These are phyloP conservation scores for Morpho achilles DNA, from an alignment of 2,888 invertebrate species.

Conservation along the genomic window DNA sequence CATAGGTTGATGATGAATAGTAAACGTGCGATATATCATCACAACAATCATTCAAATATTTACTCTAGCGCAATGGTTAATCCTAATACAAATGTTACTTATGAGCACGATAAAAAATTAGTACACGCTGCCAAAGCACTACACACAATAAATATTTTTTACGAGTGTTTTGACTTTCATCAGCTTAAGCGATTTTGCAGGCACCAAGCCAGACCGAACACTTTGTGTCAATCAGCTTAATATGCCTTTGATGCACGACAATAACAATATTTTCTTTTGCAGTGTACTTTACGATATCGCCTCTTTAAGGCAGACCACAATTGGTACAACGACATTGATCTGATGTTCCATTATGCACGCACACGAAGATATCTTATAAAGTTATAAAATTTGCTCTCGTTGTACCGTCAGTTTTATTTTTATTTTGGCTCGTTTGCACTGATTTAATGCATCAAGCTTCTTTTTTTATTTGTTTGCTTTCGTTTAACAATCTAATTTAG, in stretches of 20 bases:
- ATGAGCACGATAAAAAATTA: slow-evolving; percentile 23
- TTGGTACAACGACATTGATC: slow-evolving; percentile 55
- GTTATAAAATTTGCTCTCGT: slow-evolving; percentile 52
- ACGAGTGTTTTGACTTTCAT: slow-evolving; percentile 60
- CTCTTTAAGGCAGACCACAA: slow-evolving; percentile 44
- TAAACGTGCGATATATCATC: no score
- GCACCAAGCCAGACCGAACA: slow-evolving; percentile 50
- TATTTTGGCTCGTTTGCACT: slow-evolving; percentile 38
- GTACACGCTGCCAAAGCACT: slow-evolving; percentile 29
- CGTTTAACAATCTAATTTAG: no score
- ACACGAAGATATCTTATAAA: slow-evolving; percentile 54
- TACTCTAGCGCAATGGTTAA: no score
- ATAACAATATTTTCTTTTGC: slow-evolving; percentile 62
- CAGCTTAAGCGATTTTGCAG: slow-evolving; percentile 55
- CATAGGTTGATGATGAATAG: no score
- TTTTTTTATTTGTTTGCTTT: no score
- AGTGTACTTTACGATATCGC: slow-evolving; percentile 54
- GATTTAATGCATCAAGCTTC: background rate
- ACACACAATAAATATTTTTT: slow-evolving; percentile 35
- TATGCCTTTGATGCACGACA: slow-evolving; percentile 44
- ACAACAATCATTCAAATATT: no score
- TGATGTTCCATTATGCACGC: slow-evolving; percentile 55
- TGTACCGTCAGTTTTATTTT: slow-evolving; percentile 40
- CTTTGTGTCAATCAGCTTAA: slow-evolving; percentile 59
- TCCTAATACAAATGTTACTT: slow-evolving; percentile 11